phyloP scores from a whole-genome alignment of 1,140 invertebrate species.

The Lutraria rhynchaena region DNA sequence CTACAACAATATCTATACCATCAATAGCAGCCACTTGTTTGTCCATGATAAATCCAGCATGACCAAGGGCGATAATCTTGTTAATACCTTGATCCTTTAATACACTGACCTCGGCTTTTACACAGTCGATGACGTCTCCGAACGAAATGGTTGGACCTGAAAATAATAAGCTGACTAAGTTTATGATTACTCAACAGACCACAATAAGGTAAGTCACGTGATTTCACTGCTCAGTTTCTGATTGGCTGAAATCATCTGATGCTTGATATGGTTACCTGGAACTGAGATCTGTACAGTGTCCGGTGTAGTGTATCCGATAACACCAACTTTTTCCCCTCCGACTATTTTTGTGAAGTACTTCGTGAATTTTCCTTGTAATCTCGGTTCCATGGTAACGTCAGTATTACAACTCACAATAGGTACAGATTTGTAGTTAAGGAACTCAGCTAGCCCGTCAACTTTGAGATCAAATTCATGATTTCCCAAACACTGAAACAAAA shows the following conservation, averaged over 20 bases:
- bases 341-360: conserved; percentile 88
- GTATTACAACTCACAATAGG: conserved; percentile 92
- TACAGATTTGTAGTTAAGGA: conserved; percentile 87
- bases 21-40: conserved; percentile 91
- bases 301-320: conserved; percentile 94
- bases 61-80: conserved; percentile 93
- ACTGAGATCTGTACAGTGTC: conserved; percentile 86
- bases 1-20: conserved; percentile 92
- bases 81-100: conserved; percentile 87
- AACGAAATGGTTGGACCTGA: conserved; percentile 52
- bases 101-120: conserved; percentile 83
- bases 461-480: conserved; percentile 97
- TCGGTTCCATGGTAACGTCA: conserved; percentile 86
- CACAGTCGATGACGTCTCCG: conserved; percentile 25
- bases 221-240: too few species aligned
- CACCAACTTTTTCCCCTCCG: conserved; percentile 87
- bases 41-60: conserved; percentile 92
- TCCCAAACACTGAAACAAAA: conserved; percentile 89
- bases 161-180: too few species aligned
- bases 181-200: too few species aligned
- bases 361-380: conserved; percentile 83
- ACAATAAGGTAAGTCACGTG: too few species aligned
- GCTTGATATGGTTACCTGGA: too few species aligned
- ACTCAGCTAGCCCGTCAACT: conserved; percentile 88
- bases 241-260: too few species aligned